A percentile compares a stretch with the other conserved stretches of the same genome.
Evolutionary conservation across 1,140 invertebrate species (phyloP).

Genomic region (Eufriesea mexicana): DNA sequence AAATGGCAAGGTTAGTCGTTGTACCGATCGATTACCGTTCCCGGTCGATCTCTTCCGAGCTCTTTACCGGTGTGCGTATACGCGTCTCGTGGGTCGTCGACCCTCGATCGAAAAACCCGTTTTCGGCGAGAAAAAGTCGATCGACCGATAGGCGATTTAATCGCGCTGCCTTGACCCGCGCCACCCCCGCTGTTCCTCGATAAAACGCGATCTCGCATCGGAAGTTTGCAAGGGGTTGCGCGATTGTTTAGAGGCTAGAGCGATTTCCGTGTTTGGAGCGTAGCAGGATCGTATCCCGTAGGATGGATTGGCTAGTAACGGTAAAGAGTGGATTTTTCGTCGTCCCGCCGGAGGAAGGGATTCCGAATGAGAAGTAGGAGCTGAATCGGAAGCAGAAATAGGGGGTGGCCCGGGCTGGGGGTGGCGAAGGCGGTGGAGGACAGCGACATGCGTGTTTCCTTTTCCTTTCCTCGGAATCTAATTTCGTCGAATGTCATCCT

Average conservation of each 20-base stretch:
- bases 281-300: not conserved
- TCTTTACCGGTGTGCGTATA: no score
- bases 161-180: not conserved
- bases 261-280: slow-evolving; percentile 16
- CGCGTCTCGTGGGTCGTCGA: not conserved
- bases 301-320: slow-evolving; percentile 43
- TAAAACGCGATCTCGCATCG: not conserved
- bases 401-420: slow-evolving; percentile 1
- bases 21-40: no score
- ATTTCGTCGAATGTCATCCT: slow-evolving; percentile 73
- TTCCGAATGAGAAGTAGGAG: slow-evolving; percentile 42
- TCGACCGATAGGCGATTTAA: slow-evolving; percentile 28
- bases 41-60: no score
- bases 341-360: slow-evolving; percentile 29
- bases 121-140: not conserved
- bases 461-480: slow-evolving; percentile 70
- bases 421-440: not conserved
- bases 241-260: slow-evolving; percentile 19
- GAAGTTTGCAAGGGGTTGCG: not conserved
- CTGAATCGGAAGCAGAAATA: slow-evolving; percentile 51
- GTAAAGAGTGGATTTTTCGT: slow-evolving; percentile 41
- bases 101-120: not conserved
- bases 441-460: slow-evolving; percentile 58
- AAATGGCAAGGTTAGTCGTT: no score
- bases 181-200: not conserved